A percentile compares a stretch with the other conserved stretches of the same genome.
Evolutionary conservation across 2,113 vertebrate species (phyloP).

Genomic region (human): GRCh38 chr18:12465501-12466000

Average conservation of each 20-base stretch:
- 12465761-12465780: neutral
- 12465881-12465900: too few relatives aligned
- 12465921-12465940: too few relatives aligned
- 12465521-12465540: neutral
- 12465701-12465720: neutral
- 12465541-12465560: neutral
- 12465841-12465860: too few relatives aligned
- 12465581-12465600: neutral
- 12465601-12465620: neutral
- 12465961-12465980: too few relatives aligned
- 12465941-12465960: too few relatives aligned
- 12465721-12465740: neutral
- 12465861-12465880: too few relatives aligned
- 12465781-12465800: neutral
- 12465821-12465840: too few relatives aligned
- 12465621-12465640: neutral
- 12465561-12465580: neutral
- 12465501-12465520: neutral
- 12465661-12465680: neutral
- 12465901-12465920: too few relatives aligned
- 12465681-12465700: neutral
- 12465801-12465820: too few relatives aligned
- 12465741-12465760: slow-evolving; percentile 30
- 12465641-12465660: neutral
- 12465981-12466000: too few relatives aligned